A percentile compares a stretch with the other conserved stretches of the same genome.
These are phyloP conservation scores for Zaprionus vittiger DNA, from an alignment of 1,140 invertebrate species.

Conservation along the genomic window DNA sequence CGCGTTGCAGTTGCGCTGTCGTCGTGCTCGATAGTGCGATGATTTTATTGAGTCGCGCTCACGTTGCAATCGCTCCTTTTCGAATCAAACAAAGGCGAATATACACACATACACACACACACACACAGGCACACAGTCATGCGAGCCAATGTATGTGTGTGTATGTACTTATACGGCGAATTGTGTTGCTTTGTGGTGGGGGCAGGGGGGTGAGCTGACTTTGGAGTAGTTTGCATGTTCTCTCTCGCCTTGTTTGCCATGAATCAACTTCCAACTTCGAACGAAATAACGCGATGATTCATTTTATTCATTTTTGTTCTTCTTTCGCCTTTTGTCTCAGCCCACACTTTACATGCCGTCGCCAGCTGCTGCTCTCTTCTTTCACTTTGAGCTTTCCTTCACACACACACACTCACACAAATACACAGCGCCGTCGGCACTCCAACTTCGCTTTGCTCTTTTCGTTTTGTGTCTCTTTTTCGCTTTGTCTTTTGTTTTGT, in stretches of 20 bases:
- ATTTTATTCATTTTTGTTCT: conserved; percentile 39
- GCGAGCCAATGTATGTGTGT: not conserved
- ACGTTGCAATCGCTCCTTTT: conserved; percentile 39
- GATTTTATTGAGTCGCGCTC: conserved; percentile 46
- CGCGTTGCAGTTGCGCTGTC: conserved; percentile 7
- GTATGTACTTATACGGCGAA: conserved; percentile 39
- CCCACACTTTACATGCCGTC: conserved; percentile 48
- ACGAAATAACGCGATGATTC: conserved; percentile 65
- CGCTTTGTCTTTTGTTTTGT: conserved; percentile 66
- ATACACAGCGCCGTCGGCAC: not conserved
- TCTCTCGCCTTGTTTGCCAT: conserved; percentile 59
- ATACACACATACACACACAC: not conserved
- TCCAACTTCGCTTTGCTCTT: conserved; percentile 11
- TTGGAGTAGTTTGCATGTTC: conserved; percentile 43
- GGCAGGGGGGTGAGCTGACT: conserved; percentile 2
- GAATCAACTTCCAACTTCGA: conserved; percentile 77
- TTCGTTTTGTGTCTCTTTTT: conserved; percentile 43
- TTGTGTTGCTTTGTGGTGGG: conserved; percentile 15
- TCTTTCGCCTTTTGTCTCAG: conserved; percentile 29
- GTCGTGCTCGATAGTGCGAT: conserved; percentile 41
- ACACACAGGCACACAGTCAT: not conserved
- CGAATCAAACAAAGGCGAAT: conserved; percentile 48
- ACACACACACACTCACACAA: not conserved
- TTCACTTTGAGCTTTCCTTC: conserved; percentile 31
- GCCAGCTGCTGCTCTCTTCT: conserved; percentile 26